Base-by-base conservation (phyloP, 2,113 vertebrate genomes). In the Panthera tigris region DNA sequence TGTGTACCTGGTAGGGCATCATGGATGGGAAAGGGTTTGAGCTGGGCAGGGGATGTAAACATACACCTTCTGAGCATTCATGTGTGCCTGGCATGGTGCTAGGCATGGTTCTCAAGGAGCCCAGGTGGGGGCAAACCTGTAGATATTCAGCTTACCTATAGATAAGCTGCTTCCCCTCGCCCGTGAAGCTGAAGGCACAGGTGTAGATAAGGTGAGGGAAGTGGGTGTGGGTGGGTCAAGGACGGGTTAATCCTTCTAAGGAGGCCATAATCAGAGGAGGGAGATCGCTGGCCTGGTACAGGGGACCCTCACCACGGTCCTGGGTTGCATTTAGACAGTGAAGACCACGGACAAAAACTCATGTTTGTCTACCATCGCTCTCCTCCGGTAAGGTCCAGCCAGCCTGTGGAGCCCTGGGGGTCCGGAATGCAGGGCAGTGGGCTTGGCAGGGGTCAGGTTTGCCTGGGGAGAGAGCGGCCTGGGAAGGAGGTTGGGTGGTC, bases 391-490 rank as follows among this genome's bases (percentile, higher is more conserved):
- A 95, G 41, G 55, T 41, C 52, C 73, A 33, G 23, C 29, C 39
- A 48, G 63, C 69, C 41, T 0, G 0, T 36, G 29, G 83, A 12
- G 6, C 55, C 13, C 5, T 10, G 31, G 29, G 36, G 31, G 16
- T 57, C 85, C 91, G 41, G 19, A 69, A 14, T 33, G 8, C 4
- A 25, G 16, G 45, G 25, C 16, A 50, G 16, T 86, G 41, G 23
- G 18, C 9, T 41, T 74, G 66, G 29, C 23, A 45, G 9, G 18
- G 31, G 23, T 76, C 73, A 2, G 4, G 3, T 57, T 91, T 33
- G 78, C 68, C 27, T 39, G 19, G 10, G 29, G n/a, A 52, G 14
- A 45, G 0, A 23, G 16, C 41, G 6, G 8, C 78, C 71, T 25
- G 14, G 69, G 48, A 69, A 61, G 73, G 9, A 57, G 19, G 55